Conservation (phyloP, 92 coral and sea anemone species). For the Epizoanthus illoricatus region DNA sequence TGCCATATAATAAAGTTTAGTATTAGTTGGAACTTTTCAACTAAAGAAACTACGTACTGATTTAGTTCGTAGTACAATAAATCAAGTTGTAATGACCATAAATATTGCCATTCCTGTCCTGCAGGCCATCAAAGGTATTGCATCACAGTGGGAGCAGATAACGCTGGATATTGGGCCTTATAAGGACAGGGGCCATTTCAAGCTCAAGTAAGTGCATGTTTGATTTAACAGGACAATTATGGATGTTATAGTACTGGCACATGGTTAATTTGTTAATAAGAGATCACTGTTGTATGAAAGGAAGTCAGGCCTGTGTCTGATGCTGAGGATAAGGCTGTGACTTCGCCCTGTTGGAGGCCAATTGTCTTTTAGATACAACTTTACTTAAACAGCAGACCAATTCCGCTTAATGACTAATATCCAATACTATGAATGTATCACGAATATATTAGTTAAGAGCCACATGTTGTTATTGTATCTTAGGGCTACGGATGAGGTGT, state of each 20-base stretch:
- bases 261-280: no score
- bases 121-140: conserved; percentile 86
- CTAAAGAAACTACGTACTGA: no score
- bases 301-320: neutral
- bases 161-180: conserved; percentile 92
- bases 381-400: no score
- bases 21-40: no score
- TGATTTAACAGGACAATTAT: no score
- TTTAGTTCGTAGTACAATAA: no score
- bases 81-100: neutral
- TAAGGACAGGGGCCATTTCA: conserved; percentile 99
- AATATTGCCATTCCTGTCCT: neutral
- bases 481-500: conserved; percentile 96
- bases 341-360: no score
- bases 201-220: conserved; percentile 66
- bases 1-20: no score
- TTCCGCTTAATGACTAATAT: no score
- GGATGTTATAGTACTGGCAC: no score
- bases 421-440: neutral
- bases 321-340: neutral
- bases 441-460: neutral
- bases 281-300: neutral
- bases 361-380: no score
- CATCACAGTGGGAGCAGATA: conserved; percentile 84
- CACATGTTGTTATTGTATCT: neutral